Percentiles rank a stretch among this genome's conserved stretches.
phyloP scores from a whole-genome alignment of 2,888 invertebrate species.

The Melitaea athalia region DNA sequence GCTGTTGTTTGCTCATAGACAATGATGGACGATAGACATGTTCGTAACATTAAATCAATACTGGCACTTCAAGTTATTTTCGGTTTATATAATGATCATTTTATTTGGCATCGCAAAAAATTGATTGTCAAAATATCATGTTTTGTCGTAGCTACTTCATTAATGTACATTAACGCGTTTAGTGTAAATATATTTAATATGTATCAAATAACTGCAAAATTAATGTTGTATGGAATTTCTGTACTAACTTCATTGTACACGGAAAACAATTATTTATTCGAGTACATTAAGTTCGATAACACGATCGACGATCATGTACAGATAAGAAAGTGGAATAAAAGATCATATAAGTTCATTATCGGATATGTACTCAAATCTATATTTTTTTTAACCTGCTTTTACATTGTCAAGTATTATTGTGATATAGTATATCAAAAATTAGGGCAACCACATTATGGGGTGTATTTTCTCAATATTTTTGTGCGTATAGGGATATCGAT shows the following conservation, averaged over 20 bases:
- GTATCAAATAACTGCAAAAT: no score
- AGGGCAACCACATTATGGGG: no score
- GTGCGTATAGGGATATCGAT: background rate
- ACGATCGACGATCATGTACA: background rate
- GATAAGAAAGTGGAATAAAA: background rate
- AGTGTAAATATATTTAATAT: no score
- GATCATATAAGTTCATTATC: background rate
- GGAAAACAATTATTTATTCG: background rate
- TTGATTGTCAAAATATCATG: background rate
- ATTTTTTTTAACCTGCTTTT: background rate
- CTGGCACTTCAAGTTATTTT: conserved; percentile 10
- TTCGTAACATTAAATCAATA: conserved; percentile 12
- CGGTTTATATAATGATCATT: background rate
- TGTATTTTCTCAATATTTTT: background rate
- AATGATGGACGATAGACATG: conserved; percentile 4
- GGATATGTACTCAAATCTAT: background rate
- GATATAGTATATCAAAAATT: no score
- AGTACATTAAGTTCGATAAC: background rate
- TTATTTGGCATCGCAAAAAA: background rate
- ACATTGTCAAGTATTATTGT: no score
- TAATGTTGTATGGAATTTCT: no score
- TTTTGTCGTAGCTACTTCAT: no score
- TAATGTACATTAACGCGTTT: no score
- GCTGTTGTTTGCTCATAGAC: background rate
- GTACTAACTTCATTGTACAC: no score